These are phyloP conservation scores for Lithophane semibrunnea DNA, from an alignment of 2,888 invertebrate species.

Conservation along the genomic window DNA sequence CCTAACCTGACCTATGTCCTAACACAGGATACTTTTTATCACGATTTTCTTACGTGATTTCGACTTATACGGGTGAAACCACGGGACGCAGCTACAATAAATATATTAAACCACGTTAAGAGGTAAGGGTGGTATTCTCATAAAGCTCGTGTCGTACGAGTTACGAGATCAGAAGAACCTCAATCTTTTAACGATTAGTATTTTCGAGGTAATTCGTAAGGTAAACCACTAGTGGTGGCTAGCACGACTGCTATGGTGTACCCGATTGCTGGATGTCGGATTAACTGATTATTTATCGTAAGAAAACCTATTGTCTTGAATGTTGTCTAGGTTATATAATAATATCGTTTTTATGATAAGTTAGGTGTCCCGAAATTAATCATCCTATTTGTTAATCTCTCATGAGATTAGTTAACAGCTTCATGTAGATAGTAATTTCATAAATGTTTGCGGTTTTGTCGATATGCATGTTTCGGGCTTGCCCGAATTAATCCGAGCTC, in stretches of 20 bases:
- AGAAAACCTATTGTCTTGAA: not conserved
- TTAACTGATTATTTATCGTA: not conserved
- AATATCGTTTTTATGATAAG: not conserved
- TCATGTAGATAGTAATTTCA: not conserved
- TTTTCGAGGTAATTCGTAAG: not conserved
- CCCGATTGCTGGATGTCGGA: not conserved
- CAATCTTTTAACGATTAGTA: not conserved
- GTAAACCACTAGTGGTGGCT: not conserved
- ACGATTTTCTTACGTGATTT: no score
- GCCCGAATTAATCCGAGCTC: not conserved
- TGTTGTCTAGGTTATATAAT: not conserved
- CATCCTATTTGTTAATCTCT: no score
- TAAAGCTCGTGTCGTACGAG: not conserved
- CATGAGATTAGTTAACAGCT: not conserved
- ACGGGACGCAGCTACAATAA: no score
- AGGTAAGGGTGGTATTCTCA: not conserved
- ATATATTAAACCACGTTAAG: not conserved
- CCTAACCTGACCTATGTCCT: no score
- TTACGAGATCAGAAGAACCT: not conserved
- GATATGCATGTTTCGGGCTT: slow-evolving; percentile 1
- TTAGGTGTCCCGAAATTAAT: not conserved
- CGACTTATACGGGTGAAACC: no score
- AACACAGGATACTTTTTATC: no score
- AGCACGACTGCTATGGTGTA: not conserved
- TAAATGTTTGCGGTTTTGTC: slow-evolving; percentile 2